Evolutionary conservation across 2,888 invertebrate species (phyloP).

Genomic region (Leucozona laternaria): DNA sequence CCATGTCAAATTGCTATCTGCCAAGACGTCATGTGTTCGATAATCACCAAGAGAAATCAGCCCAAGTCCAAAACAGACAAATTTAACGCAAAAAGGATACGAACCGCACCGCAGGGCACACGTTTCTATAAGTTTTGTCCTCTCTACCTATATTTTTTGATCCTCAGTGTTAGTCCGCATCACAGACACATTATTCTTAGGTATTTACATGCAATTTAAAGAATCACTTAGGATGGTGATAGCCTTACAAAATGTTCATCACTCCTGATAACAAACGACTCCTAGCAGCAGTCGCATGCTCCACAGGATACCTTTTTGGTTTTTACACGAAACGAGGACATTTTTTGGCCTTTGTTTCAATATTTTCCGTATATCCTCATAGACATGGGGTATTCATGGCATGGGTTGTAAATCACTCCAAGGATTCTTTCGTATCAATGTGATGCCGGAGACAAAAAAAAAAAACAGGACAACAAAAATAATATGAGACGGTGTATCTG

Average conservation of each 20-base stretch:
- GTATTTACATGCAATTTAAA: conserved; percentile 73
- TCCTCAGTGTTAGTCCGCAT: background rate
- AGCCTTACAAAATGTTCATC: conserved; percentile 70
- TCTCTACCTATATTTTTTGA: background rate
- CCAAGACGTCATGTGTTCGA: conserved; percentile 71
- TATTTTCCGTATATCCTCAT: conserved; percentile 35
- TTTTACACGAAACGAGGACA: conserved; percentile 68
- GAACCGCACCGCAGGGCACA: conserved; percentile 74
- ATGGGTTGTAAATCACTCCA: conserved; percentile 62
- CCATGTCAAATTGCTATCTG: conserved; percentile 69
- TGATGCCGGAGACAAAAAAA: conserved; percentile 13
- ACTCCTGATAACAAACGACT: conserved; percentile 49
- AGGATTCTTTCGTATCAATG: conserved; percentile 49
- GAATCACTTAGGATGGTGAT: conserved; percentile 70
- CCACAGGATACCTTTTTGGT: conserved; percentile 65
- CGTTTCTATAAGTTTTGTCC: conserved; percentile 62
- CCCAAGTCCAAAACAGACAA: conserved; percentile 9
- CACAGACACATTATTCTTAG: conserved; percentile 47
- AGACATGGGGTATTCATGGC: conserved; percentile 32
- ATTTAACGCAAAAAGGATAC: conserved; percentile 36
- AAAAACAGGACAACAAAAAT: conserved; percentile 4
- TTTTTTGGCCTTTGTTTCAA: conserved; percentile 22
- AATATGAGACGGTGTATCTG: background rate
- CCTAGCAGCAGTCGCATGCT: conserved; percentile 46
- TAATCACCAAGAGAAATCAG: conserved; percentile 59